Evolutionary conservation across 2,888 invertebrate species (phyloP), one percentile per base, ranked within the genome.

Genomic region (Gnatocerus cornutus): DNA sequence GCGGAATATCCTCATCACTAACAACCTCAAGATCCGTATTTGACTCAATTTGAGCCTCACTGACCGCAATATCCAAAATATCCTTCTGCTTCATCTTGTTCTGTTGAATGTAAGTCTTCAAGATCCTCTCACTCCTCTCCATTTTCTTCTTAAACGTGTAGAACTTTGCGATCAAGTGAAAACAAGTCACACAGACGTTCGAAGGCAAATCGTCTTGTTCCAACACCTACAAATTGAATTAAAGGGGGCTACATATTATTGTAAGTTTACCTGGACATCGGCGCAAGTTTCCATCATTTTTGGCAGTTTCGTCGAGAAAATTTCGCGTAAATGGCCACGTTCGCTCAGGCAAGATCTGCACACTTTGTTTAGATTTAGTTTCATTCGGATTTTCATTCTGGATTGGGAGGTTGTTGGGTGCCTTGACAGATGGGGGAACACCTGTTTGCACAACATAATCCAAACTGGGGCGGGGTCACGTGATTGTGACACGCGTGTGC

Each of bases 101-200:
- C n/a, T 75, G 73, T 63, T 74, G 80, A 3, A 81, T 10, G 27
- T 77, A 79, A 52, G 79, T 78, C 14, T 81, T 78, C 30, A 86
- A 76, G 50, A 83, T 77, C 41, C 73, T 74, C 68, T 86, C 84
- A 14, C 82, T 82, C 39, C 79, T 73, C 76, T 84, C 84, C 48
- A 85, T 80, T 74, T 83, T 84, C 63, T 80, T 80, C 71, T 84
- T 85, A 68, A 86, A 86, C 33, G 81, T 80, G 73, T 84, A 84
- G 43, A 83, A 82, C 69, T 82, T 82, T 14, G 83, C 82, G 14
- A 86, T 81, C 73, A 83, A 81, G 62, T 80, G 83, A 58, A 85
- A 82, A 75, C 86, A 86, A 13, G 80, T 76, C 56, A 82, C 78
- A 69, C 86, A 86, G 37, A 86, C 83, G 52, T 83, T 78, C 39